Evolutionary conservation across 2,797 vertebrate genomes (phyloP).

Genomic region (Rhinatrema bivittatum): DNA sequence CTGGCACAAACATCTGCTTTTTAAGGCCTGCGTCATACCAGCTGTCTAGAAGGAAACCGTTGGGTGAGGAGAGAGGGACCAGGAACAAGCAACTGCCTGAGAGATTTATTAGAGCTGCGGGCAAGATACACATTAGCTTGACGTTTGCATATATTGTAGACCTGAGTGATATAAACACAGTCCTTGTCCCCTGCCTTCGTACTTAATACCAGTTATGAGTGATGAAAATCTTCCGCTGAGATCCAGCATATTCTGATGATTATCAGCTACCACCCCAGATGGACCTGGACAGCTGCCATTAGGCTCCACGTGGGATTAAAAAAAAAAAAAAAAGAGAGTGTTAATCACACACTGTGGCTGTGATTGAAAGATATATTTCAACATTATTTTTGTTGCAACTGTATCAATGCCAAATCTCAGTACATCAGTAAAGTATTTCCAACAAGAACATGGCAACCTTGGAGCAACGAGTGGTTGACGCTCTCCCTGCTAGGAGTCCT

Average conservation of each 20-base stretch:
- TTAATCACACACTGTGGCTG: background rate
- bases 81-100: slow-evolving; percentile 23
- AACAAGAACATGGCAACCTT: too few relatives aligned
- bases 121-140: slow-evolving; percentile 30
- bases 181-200: slow-evolving; percentile 19
- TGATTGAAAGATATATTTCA: slow-evolving; percentile 5
- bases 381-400: background rate
- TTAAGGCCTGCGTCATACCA: slow-evolving; percentile 44
- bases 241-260: slow-evolving; percentile 7
- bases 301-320: slow-evolving; percentile 4
- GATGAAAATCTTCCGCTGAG: slow-evolving; percentile 9
- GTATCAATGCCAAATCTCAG: too few relatives aligned
- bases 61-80: background rate
- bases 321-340: background rate
- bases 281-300: slow-evolving; percentile 27
- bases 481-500: too few relatives aligned
- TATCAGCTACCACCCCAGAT: slow-evolving; percentile 15
- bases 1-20: slow-evolving; percentile 31
- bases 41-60: slow-evolving; percentile 40
- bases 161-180: slow-evolving; percentile 34
- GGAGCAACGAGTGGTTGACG: too few relatives aligned
- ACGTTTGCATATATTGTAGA: background rate
- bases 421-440: too few relatives aligned
- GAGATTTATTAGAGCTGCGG: slow-evolving; percentile 40
- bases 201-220: slow-evolving; percentile 25